Base-by-base conservation (phyloP, 2,797 vertebrate genomes). In the Australoheros facetus region DNA sequence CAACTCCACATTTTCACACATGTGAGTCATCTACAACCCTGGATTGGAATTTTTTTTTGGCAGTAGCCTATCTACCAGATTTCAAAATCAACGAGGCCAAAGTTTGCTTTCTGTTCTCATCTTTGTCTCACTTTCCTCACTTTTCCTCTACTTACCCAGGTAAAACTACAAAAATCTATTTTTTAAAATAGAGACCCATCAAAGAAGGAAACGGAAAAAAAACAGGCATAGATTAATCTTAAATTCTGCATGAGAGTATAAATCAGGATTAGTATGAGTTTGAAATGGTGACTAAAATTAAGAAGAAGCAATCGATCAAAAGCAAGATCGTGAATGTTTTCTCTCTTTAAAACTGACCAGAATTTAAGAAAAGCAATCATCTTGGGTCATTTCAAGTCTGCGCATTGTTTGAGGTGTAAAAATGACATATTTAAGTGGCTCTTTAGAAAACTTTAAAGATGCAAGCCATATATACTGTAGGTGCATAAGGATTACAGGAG, bases 11-110 rank as follows among this genome's bases (percentile, higher is more conserved):
- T 16, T 21, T 51, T 74, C 39, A 58, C 26, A 48, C 23, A 5
- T 48, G 62, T 66, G 62, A 51, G 56, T 51, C 28, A 66, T 48
- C 21, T 9, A 21, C 11, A 32, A 48, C 17, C 39, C 8, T 48
- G 55, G 55, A 60, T 60, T 48, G 48, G 5, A 64, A 3, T 42
- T 4, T 60, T 60, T 26, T 9, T 66, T 66, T 19, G 39, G 26
- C 42, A 28, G 10, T 51, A 51, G 28, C 64, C 26, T 69, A 16
- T 69, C 42, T 51, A 19, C 42, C 42, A 30, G 64, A n/a, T 69
- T 69, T 69, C 26, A 69, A 45, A 69, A 48, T n/a, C 62, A 69
- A n/a, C 16, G 19, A 28, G 39, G 62, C 23, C 62, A 66, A 16
- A 66, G 23, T 28, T 66, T 66, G 23, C 23, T 45, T 66, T 66